Evolutionary conservation across 2,888 invertebrate species (phyloP), one percentile per base, ranked within the genome.

Genomic region (Lamellibrachia columna): DNA sequence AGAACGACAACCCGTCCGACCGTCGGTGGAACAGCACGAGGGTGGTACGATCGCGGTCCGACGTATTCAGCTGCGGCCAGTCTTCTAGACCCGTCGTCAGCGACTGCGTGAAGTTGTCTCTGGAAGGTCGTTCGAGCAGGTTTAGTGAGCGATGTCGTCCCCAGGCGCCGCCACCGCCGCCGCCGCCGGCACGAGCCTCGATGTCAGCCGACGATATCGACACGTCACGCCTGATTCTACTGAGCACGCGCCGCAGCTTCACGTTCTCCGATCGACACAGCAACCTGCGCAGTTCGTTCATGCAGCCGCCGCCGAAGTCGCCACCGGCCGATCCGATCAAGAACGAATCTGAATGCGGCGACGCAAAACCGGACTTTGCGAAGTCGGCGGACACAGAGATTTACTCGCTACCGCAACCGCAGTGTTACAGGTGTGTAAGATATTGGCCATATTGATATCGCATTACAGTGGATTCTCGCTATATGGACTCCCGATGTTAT

Each of bases 361-460:
- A 75, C 22, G n/a, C 6, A 15, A 75, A 75, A 75, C 75, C 75
- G 75, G 75, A 75, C 4, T 15, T 75, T 15, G n/a, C 75, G 75
- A 75, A 11, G 75, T 75, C 75, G 75, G 22, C 22, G 22, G 75
- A 75, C 15, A 75, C 75, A 6, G 75, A n/a, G 75, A 92, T 93
- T 28, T 94, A 94, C 92, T 93, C 93, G 15, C 92, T 94, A 2
- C 94, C 94, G 8, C 93, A 94, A 90, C 94, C 94, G 7, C 93
- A 92, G 52, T 93, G 93, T 40, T 94, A 94, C 92, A 90, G 75
- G 75, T 75, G 22, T n/a, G 75, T 75, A 22, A n/a, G 75, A 75
- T 15, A 15, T n/a, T 22, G 75, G n/a, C 11, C 11, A 60, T n/a
- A 15, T 75, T 22, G 55, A 3, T 9, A 55, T 55, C 3, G 9